phyloP scores from a whole-genome alignment of 2,113 vertebrate species.

The Pleuronectes platessa region DNA sequence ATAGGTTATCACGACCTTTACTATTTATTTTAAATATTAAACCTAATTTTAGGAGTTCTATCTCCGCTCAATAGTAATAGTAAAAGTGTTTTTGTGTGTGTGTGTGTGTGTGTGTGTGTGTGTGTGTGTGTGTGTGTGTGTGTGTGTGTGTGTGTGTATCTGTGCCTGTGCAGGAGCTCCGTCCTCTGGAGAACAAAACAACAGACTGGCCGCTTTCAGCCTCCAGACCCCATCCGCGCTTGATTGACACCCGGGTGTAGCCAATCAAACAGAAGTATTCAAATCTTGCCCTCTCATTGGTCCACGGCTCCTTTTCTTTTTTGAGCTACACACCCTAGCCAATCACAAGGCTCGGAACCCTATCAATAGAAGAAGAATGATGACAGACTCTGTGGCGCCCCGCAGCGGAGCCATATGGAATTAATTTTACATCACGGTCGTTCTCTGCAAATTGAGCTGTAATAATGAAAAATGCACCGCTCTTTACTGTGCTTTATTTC shows the following conservation, averaged over 20 bases:
- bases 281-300: constrained; percentile 54
- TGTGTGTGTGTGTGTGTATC: neutral
- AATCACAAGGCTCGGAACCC: constrained; percentile 42
- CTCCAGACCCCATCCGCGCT: constrained; percentile 24
- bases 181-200: constrained; percentile 67
- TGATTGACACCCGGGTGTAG: constrained; percentile 76
- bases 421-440: constrained; percentile 37
- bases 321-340: constrained; percentile 27
- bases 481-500: constrained; percentile 46
- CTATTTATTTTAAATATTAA: no score
- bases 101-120: neutral
- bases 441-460: constrained; percentile 58
- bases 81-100: neutral
- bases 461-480: constrained; percentile 58
- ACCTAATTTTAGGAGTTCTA: neutral
- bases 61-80: no score
- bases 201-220: constrained; percentile 61
- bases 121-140: neutral
- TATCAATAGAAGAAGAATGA: constrained; percentile 13
- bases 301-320: neutral
- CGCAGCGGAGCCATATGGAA: constrained; percentile 73
- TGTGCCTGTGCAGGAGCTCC: constrained; percentile 67
- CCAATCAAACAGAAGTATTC: constrained; percentile 67
- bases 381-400: constrained; percentile 71
- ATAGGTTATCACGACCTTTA: no score